Base-by-base conservation (phyloP, 1,140 invertebrate species). In the Drosophila kepulauana region DNA sequence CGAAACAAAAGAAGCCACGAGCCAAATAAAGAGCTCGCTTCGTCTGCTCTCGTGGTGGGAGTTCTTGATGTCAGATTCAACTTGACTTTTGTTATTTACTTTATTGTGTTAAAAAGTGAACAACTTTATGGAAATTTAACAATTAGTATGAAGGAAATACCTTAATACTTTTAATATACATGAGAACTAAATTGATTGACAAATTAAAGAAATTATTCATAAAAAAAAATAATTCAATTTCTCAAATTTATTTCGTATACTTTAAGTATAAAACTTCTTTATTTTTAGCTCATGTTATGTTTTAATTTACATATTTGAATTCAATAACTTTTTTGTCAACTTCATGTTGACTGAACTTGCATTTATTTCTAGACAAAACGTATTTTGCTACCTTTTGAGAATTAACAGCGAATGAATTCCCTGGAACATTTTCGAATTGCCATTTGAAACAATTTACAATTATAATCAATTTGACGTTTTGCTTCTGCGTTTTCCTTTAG, bases 391-490 rank as follows among this genome's bases (percentile, higher is more conserved):
- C 30, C 7, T 8, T 43, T 61, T 25, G 15, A 52, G 57, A 78
- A 64, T 67, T 79, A 16, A 52, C 41, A 35, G 46, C 46, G 28
- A 67, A 70, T 57, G 35, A 63, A 65, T 56, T 61, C 10, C 30
- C 48, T 57, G 56, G 64, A 79, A 81, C 69, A 66, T 69, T 65
- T 58, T 20, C 7, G 49, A 49, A 61, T 69, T 35, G 16, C 43
- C 8, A 10, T 66, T 57, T 33, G 46, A 69, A 89, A 73, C 84
- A 88, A 88, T 88, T 88, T 84, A 81, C 84, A 88, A 88, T 89
- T 88, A 89, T 84, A 88, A 88, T 89, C 81, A 89, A 88, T 84
- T 88, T 81, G 66, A 75, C 48, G 71, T 77, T 84, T 79, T 49
- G 52, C 62, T 52, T 49, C 13, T 33, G 5, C 15, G 28, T 52